Evolutionary conservation across 1,140 invertebrate species (phyloP), one percentile per base, ranked within the genome.

Genomic region (Pseudomyrmex concolor): DNA sequence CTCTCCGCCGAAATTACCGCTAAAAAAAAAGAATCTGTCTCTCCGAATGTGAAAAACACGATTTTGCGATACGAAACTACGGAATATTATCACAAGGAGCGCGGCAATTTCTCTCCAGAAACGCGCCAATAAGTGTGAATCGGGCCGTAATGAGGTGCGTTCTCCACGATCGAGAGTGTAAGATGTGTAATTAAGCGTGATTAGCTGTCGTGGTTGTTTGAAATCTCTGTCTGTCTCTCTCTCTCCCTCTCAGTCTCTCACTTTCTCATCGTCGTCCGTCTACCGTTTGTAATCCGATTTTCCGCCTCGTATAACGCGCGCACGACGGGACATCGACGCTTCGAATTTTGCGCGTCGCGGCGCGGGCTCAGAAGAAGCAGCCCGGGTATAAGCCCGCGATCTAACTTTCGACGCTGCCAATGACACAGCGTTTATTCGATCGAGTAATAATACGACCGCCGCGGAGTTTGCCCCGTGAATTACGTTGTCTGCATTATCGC

Each of bases 231-330:
- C 19, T 34, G 43, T 34, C 51, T 50, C 64, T 68, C 22, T 13
- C 17, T 45, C 25, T 43, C 59, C 10, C 34, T 5, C 5, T 5
- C 5, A 7, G 34, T 34, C 5, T 34, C 34, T 34, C 34, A 34
- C 34, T 34, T 64, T 67, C 54, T 48, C 15, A 19, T 19, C 22
- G 57, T 55, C 76, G 74, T 55, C 66, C 86, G 74, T 87, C 76
- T 71, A 66, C 80, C 63, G 80, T 70, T 88, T 84, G 86, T 89
- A 89, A 89, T 89, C 87, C 59, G 86, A 89, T 89, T 89, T 89
- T 76, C 84, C 51, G 73, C 72, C 51, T 87, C 83, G 59, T 74
- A 82, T 82, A 82, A 13, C 80, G 50, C 80, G 74, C 62, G 17
- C 62, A 59, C 76, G 54, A 60, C 45, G 76, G 66, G 76, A 80